phyloP scores from a whole-genome alignment of 2,113 vertebrate genomes.

The Muntiacus muntjak region DNA sequence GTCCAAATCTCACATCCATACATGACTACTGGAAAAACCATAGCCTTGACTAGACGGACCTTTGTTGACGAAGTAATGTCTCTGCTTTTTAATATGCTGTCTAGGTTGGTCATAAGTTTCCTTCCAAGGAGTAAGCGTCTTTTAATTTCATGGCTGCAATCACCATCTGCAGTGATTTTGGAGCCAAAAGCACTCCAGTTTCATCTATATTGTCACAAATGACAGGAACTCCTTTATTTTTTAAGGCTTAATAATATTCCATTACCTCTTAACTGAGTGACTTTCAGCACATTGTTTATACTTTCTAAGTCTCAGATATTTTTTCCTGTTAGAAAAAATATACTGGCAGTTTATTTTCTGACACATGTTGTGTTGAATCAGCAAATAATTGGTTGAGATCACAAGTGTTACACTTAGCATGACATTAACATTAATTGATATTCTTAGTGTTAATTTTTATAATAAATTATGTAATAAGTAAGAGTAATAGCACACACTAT shows the following conservation, averaged over 20 bases:
- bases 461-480: neutral
- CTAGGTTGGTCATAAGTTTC: neutral
- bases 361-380: neutral
- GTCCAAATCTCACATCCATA: neutral
- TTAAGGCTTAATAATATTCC: neutral
- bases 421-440: neutral
- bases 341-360: neutral
- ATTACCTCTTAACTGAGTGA: neutral
- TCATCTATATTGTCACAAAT: neutral
- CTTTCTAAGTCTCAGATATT: neutral
- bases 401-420: neutral
- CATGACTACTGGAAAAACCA: neutral
- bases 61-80: neutral
- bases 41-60: neutral
- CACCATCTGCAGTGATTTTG: neutral
- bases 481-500: neutral
- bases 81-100: neutral
- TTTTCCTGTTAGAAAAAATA: neutral
- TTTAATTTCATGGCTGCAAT: neutral
- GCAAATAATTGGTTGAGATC: neutral
- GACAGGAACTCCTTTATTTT: neutral
- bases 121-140: neutral
- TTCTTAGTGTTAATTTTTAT: neutral
- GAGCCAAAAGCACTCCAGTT: neutral
- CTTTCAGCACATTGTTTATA: neutral